These are phyloP conservation scores for Heliangelus exortis DNA, from an alignment of 2,797 vertebrate genomes.

Conservation along the genomic window DNA sequence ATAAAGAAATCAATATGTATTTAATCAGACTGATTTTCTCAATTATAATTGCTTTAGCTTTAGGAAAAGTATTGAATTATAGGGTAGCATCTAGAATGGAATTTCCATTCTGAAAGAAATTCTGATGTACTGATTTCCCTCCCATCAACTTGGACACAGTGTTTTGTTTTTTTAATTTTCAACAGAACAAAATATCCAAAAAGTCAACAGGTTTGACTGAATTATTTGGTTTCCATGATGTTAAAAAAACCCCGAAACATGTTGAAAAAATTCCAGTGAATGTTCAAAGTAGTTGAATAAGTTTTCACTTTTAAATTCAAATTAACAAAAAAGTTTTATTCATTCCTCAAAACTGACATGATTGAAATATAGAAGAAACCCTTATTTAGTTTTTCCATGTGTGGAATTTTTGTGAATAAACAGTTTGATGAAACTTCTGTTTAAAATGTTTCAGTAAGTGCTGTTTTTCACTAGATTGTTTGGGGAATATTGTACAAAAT, in stretches of 20 bases:
- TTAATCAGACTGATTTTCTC: constrained; percentile 17
- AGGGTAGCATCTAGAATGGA: not conserved
- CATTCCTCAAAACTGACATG: not conserved
- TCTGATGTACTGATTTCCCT: not conserved
- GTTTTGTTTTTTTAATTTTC: not conserved
- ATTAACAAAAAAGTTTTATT: not conserved
- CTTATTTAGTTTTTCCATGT: not conserved
- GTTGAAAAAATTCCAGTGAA: not conserved
- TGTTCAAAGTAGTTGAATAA: not conserved
- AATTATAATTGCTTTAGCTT: not conserved
- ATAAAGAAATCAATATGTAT: constrained; percentile 29
- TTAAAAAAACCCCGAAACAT: not conserved
- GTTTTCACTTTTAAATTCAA: not conserved
- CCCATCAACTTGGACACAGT: not conserved
- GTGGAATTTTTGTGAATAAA: not conserved
- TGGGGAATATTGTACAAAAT: not conserved
- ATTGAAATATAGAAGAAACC: not conserved
- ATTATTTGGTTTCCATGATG: not conserved
- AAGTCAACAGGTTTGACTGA: not conserved
- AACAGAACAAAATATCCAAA: not conserved
- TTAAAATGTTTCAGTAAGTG: not conserved
- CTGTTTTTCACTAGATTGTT: not conserved
- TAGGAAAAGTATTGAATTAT: not conserved
- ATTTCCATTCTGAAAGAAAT: not conserved
- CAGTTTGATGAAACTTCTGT: not conserved